Base-by-base conservation (phyloP, 2,888 invertebrate genomes). In the Brachyptera risi region DNA sequence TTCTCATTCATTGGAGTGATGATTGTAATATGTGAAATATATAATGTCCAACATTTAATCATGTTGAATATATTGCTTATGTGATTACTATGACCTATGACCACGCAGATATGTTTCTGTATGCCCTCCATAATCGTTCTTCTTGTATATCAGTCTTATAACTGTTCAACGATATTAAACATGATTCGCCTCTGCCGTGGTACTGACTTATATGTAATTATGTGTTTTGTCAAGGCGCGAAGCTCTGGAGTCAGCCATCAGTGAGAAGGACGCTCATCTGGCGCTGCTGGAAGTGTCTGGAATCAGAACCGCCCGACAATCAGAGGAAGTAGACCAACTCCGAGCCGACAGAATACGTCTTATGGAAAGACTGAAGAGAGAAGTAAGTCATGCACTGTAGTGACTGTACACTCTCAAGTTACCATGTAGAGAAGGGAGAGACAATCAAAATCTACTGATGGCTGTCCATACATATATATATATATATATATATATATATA, bases 201-300 rank as follows among this genome's bases (percentile, higher is more conserved):
- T n/a, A n/a, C n/a, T n/a, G n/a, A n/a, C n/a, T n/a, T n/a, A n/a
- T n/a, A n/a, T n/a, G n/a, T n/a, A n/a, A n/a, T n/a, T n/a, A n/a
- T n/a, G n/a, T n/a, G n/a, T n/a, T n/a, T n/a, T n/a, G n/a, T n/a
- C n/a, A 73, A 93, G 93, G 73, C 87, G 90, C 76, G 92, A 94
- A 75, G 86, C 92, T 57, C 76, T 94, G 65, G 87, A 91, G 75
- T 85, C 87, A 62, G 86, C 88, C 2, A 86, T 94, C 63, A 90
- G 89, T 70, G 93, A 93, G 71, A 93, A 92, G 73, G 94, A 95
- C 74, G 87, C 92, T 11, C 88, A 90, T 74, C 83, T 95, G 68
- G 92, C 91, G 0, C 80, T 92, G 65, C 74, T 93, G 61, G 92
- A 94, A 74, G 81, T 88, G 71, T 83, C 84, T 60, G 87, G 87